Base-by-base conservation (phyloP, 2,888 invertebrate species). In the Pristionchus japonicus region DNA sequence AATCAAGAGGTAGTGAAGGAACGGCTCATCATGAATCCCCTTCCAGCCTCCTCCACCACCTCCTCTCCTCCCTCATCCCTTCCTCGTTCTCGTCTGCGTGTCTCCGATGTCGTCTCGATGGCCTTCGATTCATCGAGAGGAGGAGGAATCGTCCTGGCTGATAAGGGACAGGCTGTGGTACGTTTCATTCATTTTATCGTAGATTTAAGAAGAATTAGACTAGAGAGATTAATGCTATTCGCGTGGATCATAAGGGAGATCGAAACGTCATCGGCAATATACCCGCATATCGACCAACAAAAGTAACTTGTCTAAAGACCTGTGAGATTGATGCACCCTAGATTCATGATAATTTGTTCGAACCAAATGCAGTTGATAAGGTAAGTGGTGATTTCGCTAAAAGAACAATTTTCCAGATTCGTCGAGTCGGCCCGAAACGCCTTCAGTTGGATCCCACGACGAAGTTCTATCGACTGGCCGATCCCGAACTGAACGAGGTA, bases 71-170 rank as follows among this genome's bases (percentile, higher is more conserved):
- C 86, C 47, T 74, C 74, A 49, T 61, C 40, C 47, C 23, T 70
- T 37, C 43, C 47, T 40, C 64, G 61, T 43, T 85, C 64, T 64
- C 85, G 43, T 85, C 85, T 85, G 13, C 67, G 85, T 43, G 40
- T 85, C 4, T 64, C 64, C 40, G 88, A 90, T 13, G 95, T 95
- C 11, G 94, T 94, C 1, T 94, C 98, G 20, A 96, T 99, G 70
- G 97, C 98, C 20, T 97, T 98, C 64, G 97, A 98, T 49, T 97
- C 98, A 57, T 34, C 70, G 37, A 70, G 37, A 70, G 98, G 98
- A 95, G 98, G 98, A n/a, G 97, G 97, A 88, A 96, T 99, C 80
- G 97, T 98, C 95, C 97, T 99, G 86, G 97, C 98, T 64, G 99
- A 99, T 95, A 97, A 90, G 57, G 91, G 89, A 34, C 34, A 9